Base-by-base conservation (phyloP, 2,797 vertebrate species). In the Sebastolobus altivelis region DNA sequence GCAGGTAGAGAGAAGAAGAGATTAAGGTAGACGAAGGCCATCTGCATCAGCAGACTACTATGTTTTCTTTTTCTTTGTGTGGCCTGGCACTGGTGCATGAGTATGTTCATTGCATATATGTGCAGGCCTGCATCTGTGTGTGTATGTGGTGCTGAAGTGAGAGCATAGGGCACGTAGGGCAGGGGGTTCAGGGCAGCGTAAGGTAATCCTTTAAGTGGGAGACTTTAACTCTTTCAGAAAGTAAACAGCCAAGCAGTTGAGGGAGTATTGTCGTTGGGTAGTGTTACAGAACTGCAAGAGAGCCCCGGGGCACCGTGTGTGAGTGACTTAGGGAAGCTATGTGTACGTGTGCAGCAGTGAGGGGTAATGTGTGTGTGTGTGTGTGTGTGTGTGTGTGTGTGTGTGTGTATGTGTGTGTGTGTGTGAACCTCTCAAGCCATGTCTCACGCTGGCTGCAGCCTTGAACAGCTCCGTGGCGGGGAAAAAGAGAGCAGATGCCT, bases 211-310 rank as follows among this genome's bases (percentile, higher is more conserved):
- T 95, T 95, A 95, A 94, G 88, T 89, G 89, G 91, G 88, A 90
- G 93, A 86, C 92, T 95, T 95, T 93, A 96, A 95, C 95, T 90
- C 92, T 92, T 92, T 94, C 88, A 92, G 90, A 94, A 93, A 96
- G 86, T 96, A 96, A 97, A 96, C 90, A 96, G 79, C 84, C 80
- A 86, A 91, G 88, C 89, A 88, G 89, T 93, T 95, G 94, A 95
- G 95, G 94, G 86, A 89, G 91, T 92, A 94, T 95, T 95, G 92
- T 95, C 95, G 93, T 95, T 95, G 91, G 94, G 88, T 93, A 95
- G 91, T 88, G 94, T 96, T 96, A 93, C 86, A 93, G 84, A 89
- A 92, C 84, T 75, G 93, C 94, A 93, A 88, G 88, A 90, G 79
- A 71, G 91, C 95, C 87, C 76, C 67, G 52, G 90, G 95, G 93